Evolutionary conservation across 2,888 invertebrate species (phyloP), one percentile per base, ranked within the genome.

Genomic region (Resseliella maxima): DNA sequence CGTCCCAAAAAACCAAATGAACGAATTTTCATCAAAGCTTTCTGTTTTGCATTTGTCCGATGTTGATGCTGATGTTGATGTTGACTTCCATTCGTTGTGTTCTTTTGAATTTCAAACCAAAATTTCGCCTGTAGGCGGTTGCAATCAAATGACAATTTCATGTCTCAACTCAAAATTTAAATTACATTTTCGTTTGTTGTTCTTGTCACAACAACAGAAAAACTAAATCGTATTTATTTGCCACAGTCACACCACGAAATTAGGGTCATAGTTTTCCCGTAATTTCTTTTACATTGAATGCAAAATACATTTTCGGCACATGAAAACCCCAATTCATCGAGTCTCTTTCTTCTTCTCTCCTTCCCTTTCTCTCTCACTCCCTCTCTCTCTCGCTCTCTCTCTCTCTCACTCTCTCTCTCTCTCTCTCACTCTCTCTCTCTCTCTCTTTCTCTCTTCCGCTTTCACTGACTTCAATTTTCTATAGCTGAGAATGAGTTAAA

Each of bases 191-290:
- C 83, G 38, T 83, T 38, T 36, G 83, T 81, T 64, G 64, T 27
- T 31, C 41, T 41, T 41, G 41, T 41, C 59, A 59, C 3, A 59
- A 59, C 10, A 21, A 38, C 10, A 36, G 21, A 38, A 72, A 72
- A 31, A 31, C 31, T 31, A 31, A 83, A 83, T 83, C 38, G 83
- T 38, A 83, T 83, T 83, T 83, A 83, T n/a, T n/a, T 83, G 38
- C 38, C 38, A 38, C 83, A 83, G 38, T 83, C 38, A 83, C 38
- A 83, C 83, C 83, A 83, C 83, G 38, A 38, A 83, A 83, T 83
- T 83, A 83, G 83, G 83, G 83, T 83, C 83, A 83, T 83, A 83
- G 83, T 83, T 83, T 83, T 38, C 24, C n/a, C 83, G 38, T 83
- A 83, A 83, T 36, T 83, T 83, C 83, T 83, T 83, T 83, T 38